Conservation (phyloP, 2,113 vertebrate genomes). For the Dipodomys ordii region DNA sequence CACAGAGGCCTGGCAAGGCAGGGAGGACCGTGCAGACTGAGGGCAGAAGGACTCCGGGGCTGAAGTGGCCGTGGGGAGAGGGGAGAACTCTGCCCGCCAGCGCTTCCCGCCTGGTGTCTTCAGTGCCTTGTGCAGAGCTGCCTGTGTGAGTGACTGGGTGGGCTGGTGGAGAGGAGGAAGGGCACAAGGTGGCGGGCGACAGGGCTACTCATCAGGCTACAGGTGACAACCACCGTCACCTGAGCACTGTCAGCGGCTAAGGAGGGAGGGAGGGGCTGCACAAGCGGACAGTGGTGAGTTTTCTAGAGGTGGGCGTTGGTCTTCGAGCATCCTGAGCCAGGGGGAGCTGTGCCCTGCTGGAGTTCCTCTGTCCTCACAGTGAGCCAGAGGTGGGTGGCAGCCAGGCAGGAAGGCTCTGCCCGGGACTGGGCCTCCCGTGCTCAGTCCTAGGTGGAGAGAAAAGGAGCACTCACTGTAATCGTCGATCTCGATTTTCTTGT, state of each 20-base stretch:
- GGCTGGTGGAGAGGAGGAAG: background rate
- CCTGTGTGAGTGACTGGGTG: accelerated
- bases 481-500: conserved; percentile 89
- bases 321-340: background rate
- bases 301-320: background rate
- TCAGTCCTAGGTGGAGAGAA: background rate
- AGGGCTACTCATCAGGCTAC: accelerated
- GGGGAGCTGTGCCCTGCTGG: accelerated
- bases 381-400: background rate
- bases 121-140: too few relatives aligned
- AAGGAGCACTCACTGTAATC: conserved; percentile 92
- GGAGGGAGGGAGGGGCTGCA: background rate
- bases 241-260: background rate
- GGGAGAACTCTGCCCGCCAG: accelerated
- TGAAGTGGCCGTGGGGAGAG: accelerated
- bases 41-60: accelerated
- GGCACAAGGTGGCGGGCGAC: background rate
- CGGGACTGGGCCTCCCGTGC: accelerated
- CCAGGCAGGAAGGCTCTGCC: too few relatives aligned
- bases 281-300: background rate
- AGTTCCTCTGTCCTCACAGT: too few relatives aligned
- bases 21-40: background rate
- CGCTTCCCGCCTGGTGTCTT: background rate
- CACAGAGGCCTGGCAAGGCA: background rate
- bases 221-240: too few relatives aligned